phyloP scores from a whole-genome alignment of 2,888 invertebrate species.

The Argyresthia albistria region DNA sequence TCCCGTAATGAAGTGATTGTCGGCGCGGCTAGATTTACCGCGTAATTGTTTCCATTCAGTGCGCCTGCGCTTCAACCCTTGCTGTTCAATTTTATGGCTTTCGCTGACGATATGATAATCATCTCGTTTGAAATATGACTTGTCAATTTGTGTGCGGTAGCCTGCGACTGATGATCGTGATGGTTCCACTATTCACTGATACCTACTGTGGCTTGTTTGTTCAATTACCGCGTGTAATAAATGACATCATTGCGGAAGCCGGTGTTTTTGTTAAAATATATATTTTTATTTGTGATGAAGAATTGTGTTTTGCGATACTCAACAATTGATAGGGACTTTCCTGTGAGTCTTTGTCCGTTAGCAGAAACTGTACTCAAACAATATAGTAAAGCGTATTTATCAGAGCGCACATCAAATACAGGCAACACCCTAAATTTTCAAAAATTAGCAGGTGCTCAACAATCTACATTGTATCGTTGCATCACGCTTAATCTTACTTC shows the following conservation, averaged over 20 bases:
- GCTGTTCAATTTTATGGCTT: slow-evolving; percentile 37
- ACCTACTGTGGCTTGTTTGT: too few species aligned
- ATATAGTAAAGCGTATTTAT: not conserved
- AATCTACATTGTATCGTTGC: slow-evolving; percentile 3
- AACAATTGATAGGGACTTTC: too few species aligned
- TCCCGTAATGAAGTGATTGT: slow-evolving; percentile 44
- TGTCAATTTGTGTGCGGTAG: slow-evolving; percentile 40
- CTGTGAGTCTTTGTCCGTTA: too few species aligned
- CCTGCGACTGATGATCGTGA: slow-evolving; percentile 24
- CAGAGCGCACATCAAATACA: not conserved
- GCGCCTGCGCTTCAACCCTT: slow-evolving; percentile 11
- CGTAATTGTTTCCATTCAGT: slow-evolving; percentile 44
- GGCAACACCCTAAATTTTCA: too few species aligned
- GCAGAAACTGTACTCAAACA: too few species aligned
- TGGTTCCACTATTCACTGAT: not conserved
- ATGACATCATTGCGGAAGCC: too few species aligned
- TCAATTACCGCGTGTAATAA: too few species aligned
- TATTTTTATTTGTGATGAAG: too few species aligned
- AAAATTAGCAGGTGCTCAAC: slow-evolving; percentile 3
- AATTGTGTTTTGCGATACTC: too few species aligned
- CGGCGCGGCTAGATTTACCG: slow-evolving; percentile 19
- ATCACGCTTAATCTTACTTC: not conserved
- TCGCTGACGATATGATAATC: slow-evolving; percentile 38
- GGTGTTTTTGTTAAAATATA: too few species aligned
- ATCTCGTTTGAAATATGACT: slow-evolving; percentile 43